Base-by-base conservation (phyloP, 1,140 invertebrate species). In the Oscheius sp. region DNA sequence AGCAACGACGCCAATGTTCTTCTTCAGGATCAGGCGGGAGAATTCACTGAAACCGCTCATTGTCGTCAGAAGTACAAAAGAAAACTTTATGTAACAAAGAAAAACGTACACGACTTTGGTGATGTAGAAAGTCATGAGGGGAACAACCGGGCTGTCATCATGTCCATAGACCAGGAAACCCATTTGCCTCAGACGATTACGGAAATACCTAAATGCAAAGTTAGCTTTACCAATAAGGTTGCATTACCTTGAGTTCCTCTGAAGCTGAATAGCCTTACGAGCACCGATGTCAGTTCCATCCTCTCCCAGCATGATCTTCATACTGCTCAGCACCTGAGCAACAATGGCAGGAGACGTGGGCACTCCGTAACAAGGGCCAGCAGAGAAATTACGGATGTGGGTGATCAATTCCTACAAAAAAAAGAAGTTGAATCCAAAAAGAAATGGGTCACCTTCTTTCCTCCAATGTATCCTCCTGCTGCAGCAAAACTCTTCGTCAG, bases 131-230 rank as follows among this genome's bases (percentile, higher is more conserved):
- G 95, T 90, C 81, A 98, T 86, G 86, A 98, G 89, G 29, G 95
- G 95, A 75, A 98, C 92, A 70, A 98, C 93, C 0, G 95, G 95
- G 3, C 94, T 97, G 85, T 96, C 92, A 79, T 91, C 90, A 86
- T 96, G 93, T 20, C 95, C 95, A 86, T 93, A 95, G 71, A 92
- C 90, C 79, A 97, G 93, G 77, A 96, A 92, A 66, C 95, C 94
- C 81, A 94, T 91, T 66, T 78, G 63, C 2, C 63, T 45, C 4
- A 79, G 55, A 46, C 68, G 29, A 26, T 52, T 68, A 28, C 78
- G 58, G 63, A 79, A 79, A 28, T 79, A 79, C 42, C 74, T 65
- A 18, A 68, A n/a, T n/a, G n/a, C n/a, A n/a, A n/a, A 64, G 34
- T 15, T 13, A 42, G 7, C 10, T n/a, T 36, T 42, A 38, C 32